Percentiles rank a stretch among this genome's conserved stretches.
These are phyloP conservation scores for Cisticola juncidis DNA, from an alignment of 2,113 vertebrate species.

Conservation along the genomic window DNA sequence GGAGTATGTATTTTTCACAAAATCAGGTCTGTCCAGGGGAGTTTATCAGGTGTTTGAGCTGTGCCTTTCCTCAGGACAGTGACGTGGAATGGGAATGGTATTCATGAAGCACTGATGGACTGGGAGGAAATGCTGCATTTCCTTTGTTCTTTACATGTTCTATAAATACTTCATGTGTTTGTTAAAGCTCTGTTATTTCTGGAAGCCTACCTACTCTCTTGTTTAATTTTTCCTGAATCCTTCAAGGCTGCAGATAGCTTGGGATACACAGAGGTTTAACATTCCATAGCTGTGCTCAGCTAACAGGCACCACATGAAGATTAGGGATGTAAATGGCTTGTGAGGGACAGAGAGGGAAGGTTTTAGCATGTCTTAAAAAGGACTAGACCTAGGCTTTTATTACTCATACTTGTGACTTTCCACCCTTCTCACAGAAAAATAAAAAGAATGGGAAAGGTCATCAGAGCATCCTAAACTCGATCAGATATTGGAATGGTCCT, in stretches of 20 bases:
- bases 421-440: neutral
- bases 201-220: conserved; percentile 65
- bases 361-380: conserved; percentile 18
- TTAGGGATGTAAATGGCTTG: conserved; percentile 39
- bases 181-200: conserved; percentile 70
- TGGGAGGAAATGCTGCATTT: conserved; percentile 60
- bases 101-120: neutral
- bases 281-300: conserved; percentile 46
- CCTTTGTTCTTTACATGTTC: conserved; percentile 70
- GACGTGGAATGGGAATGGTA: neutral
- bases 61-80: neutral
- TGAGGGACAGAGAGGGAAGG: conserved; percentile 34
- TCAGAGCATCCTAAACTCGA: neutral
- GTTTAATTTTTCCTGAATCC: conserved; percentile 59
- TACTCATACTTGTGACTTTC: neutral
- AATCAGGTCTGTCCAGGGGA: neutral
- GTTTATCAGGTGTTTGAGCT: neutral
- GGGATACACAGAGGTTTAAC: conserved; percentile 61
- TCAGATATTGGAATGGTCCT: neutral
- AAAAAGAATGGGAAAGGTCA: neutral
- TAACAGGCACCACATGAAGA: conserved; percentile 69
- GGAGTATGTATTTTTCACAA: neutral
- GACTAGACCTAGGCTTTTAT: neutral
- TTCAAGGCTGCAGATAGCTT: conserved; percentile 58
- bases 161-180: conserved; percentile 75